Conservation (phyloP, 2,888 invertebrate species). For the Bellardia pandia region DNA sequence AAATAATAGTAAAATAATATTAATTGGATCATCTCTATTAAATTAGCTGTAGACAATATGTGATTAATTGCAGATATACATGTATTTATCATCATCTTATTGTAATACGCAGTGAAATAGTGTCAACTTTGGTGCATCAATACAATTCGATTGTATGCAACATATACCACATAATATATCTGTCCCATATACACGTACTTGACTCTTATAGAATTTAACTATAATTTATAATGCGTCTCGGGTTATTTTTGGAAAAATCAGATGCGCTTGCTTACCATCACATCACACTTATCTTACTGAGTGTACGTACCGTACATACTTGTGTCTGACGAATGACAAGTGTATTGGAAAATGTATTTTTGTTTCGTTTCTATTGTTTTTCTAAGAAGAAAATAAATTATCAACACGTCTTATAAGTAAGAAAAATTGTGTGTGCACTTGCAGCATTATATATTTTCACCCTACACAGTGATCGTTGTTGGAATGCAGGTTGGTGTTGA, state of each 20-base stretch:
- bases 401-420: slow-evolving; percentile 31
- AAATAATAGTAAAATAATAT: slow-evolving; percentile 32
- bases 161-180: neutral
- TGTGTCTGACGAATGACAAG: slow-evolving; percentile 50
- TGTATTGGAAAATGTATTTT: slow-evolving; percentile 44
- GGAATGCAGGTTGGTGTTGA: neutral
- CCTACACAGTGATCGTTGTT: no score
- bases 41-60: neutral
- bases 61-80: slow-evolving; percentile 47
- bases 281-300: neutral
- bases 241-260: no score
- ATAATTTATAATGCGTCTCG: no score
- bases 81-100: slow-evolving; percentile 42
- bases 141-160: neutral
- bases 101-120: neutral
- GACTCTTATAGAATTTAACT: no score
- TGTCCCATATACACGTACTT: neutral
- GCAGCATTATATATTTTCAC: no score
- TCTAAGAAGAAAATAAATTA: slow-evolving; percentile 46
- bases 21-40: slow-evolving; percentile 47
- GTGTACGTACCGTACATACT: no score
- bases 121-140: slow-evolving; percentile 25
- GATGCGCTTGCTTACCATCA: no score
- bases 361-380: slow-evolving; percentile 11
- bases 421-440: no score